Percentiles rank a stretch among this genome's conserved stretches.
Conservation (phyloP, 2,797 vertebrate species). For the Astyanax mexicanus region DNA sequence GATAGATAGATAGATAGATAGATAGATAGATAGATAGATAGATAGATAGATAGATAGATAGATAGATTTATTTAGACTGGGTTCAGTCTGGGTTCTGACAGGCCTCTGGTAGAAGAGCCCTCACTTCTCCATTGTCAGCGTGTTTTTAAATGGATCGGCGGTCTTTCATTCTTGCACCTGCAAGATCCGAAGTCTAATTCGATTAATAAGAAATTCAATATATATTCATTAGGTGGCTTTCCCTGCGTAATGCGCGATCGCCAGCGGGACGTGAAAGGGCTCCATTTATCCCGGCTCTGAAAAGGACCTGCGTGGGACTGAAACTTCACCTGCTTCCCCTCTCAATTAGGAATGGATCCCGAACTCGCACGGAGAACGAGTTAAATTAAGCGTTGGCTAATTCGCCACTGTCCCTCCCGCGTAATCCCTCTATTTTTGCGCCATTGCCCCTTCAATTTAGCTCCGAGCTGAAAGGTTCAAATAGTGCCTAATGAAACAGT, state of each 20-base stretch:
- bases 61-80: no score
- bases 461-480: conserved; percentile 98
- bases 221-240: conserved; percentile 96
- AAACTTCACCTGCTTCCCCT: conserved; percentile 99
- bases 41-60: no score
- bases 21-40: no score
- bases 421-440: conserved; percentile 92
- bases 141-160: conserved; percentile 77
- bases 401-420: conserved; percentile 93
- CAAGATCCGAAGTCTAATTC: conserved; percentile 89
- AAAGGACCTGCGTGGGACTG: conserved; percentile 91
- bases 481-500: conserved; percentile 98
- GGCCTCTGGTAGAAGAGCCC: conserved; percentile 57
- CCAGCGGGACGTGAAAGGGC: conserved; percentile 88
- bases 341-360: conserved; percentile 99
- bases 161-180: conserved; percentile 90
- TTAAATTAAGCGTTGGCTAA: conserved; percentile 99
- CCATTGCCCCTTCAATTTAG: conserved; percentile 92
- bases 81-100: no score
- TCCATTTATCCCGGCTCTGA: conserved; percentile 92
- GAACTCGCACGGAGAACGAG: conserved; percentile 96
- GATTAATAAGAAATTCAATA: conserved; percentile 96
- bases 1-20: no score
- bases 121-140: conserved; percentile 82
- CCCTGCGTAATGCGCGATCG: conserved; percentile 93